Evolutionary conservation across 1,140 invertebrate species (phyloP).

Genomic region (Temnothorax nylanderi): DNA sequence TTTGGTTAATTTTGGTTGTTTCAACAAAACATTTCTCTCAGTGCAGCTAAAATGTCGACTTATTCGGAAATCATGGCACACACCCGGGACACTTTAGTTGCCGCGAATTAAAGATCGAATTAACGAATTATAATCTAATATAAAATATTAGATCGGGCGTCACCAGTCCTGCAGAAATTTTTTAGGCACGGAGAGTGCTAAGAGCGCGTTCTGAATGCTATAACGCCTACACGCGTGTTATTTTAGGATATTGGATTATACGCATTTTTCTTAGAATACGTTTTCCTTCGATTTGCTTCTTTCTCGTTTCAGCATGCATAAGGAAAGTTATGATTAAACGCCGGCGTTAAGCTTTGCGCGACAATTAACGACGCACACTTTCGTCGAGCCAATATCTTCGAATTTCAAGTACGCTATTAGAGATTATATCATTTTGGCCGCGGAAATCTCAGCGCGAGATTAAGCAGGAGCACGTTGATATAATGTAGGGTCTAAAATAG

Average conservation of each 20-base stretch:
- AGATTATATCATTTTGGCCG: background rate
- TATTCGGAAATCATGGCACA: background rate
- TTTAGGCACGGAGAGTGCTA: background rate
- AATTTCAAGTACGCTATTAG: too few species aligned
- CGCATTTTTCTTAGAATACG: constrained; percentile 37
- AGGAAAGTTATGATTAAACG: constrained; percentile 16
- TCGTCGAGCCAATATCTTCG: background rate
- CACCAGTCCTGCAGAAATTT: too few species aligned
- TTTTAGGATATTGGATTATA: constrained; percentile 55
- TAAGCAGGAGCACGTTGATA: too few species aligned
- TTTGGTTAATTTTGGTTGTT: too few species aligned
- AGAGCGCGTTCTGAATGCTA: background rate
- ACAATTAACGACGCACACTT: background rate
- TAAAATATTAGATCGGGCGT: too few species aligned
- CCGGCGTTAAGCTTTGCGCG: constrained; percentile 1
- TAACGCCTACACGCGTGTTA: background rate
- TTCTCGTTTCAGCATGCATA: constrained; percentile 15
- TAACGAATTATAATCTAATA: too few species aligned
- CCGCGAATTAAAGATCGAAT: background rate
- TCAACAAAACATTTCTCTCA: too few species aligned
- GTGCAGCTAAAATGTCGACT: background rate
- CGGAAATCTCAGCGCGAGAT: background rate
- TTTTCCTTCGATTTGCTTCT: constrained; percentile 44
- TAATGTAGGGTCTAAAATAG: background rate
- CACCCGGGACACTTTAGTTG: background rate